Conservation (phyloP, 2,888 invertebrate species). For the Athripsodes cinereus region DNA sequence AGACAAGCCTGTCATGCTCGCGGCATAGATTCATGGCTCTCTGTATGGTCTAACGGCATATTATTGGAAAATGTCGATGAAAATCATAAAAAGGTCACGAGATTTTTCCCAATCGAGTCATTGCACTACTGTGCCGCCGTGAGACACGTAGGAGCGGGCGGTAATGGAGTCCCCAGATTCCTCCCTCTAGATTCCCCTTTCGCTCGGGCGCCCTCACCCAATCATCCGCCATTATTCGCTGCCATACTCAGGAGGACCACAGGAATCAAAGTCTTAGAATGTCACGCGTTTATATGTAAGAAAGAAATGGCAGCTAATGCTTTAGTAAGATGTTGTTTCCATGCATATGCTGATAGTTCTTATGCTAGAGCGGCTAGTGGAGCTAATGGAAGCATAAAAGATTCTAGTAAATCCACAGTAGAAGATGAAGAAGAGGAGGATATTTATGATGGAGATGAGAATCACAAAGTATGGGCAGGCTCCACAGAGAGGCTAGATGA, state of each 20-base stretch:
- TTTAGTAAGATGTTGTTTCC: slow-evolving; percentile 93
- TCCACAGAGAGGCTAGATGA: slow-evolving; percentile 70
- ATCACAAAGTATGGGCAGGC: slow-evolving; percentile 91
- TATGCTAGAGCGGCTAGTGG: slow-evolving; percentile 57
- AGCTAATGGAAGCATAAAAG: slow-evolving; percentile 36
- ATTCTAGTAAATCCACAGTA: slow-evolving; percentile 41
- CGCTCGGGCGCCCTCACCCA: slow-evolving; percentile 84
- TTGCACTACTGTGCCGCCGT: slow-evolving; percentile 95
- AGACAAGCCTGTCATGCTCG: slow-evolving; percentile 67
- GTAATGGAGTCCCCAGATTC: slow-evolving; percentile 76
- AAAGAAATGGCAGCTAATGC: slow-evolving; percentile 96
- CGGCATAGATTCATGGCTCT: slow-evolving; percentile 94
- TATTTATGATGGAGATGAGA: slow-evolving; percentile 85
- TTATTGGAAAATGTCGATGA: slow-evolving; percentile 94
- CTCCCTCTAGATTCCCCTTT: slow-evolving; percentile 94
- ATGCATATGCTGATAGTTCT: slow-evolving; percentile 94
- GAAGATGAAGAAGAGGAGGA: slow-evolving; percentile 61
- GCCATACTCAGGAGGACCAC: slow-evolving; percentile 92
- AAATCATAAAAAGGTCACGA: slow-evolving; percentile 85
- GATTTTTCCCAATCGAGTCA: slow-evolving; percentile 94
- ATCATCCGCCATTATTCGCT: slow-evolving; percentile 95
- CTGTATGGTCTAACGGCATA: slow-evolving; percentile 96
- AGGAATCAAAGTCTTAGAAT: slow-evolving; percentile 96
- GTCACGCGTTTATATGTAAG: slow-evolving; percentile 97
- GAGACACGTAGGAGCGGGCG: slow-evolving; percentile 71